A percentile compares a stretch with the other conserved stretches of the same genome.
These are phyloP conservation scores for Petrophora chlorosata DNA, from an alignment of 2,888 invertebrate species.

Conservation along the genomic window DNA sequence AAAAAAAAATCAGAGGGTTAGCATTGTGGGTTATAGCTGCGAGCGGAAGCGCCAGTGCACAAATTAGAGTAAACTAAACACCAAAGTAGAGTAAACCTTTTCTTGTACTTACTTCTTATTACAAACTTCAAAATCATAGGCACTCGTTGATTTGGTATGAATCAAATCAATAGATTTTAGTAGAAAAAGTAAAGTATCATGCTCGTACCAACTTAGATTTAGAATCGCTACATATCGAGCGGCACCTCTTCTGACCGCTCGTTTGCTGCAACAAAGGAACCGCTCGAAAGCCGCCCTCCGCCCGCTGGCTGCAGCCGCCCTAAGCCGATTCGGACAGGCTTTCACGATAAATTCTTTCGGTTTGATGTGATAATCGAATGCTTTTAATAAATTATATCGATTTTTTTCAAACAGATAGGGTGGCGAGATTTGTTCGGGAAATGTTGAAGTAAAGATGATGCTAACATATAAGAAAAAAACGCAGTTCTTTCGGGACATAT, in stretches of 20 bases:
- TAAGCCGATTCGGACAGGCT: slow-evolving; percentile 41
- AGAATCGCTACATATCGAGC: neutral
- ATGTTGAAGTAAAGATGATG: neutral
- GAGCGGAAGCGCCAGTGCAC: too few species aligned
- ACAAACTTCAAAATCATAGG: too few species aligned
- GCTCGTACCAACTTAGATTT: too few species aligned
- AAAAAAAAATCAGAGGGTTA: too few species aligned
- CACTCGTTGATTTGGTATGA: neutral
- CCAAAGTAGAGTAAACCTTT: too few species aligned
- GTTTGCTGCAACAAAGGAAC: slow-evolving; percentile 6
- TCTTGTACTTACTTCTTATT: too few species aligned
- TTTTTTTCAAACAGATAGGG: slow-evolving; percentile 20
- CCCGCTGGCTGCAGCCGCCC: slow-evolving; percentile 27
- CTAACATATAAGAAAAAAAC: too few species aligned
- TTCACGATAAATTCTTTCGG: slow-evolving; percentile 33
- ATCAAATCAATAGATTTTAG: neutral
- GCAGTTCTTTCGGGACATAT: too few species aligned
- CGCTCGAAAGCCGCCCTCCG: slow-evolving; percentile 17
- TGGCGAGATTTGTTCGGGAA: neutral
- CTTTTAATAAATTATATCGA: slow-evolving; percentile 32
- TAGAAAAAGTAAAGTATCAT: too few species aligned
- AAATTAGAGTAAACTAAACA: too few species aligned
- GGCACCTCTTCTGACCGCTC: neutral
- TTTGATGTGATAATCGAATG: slow-evolving; percentile 32
- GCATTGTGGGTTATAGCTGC: too few species aligned